Evolutionary conservation across 2,797 vertebrate genomes (phyloP), one percentile per base, ranked within the genome.

Genomic region (Otus scops): DNA sequence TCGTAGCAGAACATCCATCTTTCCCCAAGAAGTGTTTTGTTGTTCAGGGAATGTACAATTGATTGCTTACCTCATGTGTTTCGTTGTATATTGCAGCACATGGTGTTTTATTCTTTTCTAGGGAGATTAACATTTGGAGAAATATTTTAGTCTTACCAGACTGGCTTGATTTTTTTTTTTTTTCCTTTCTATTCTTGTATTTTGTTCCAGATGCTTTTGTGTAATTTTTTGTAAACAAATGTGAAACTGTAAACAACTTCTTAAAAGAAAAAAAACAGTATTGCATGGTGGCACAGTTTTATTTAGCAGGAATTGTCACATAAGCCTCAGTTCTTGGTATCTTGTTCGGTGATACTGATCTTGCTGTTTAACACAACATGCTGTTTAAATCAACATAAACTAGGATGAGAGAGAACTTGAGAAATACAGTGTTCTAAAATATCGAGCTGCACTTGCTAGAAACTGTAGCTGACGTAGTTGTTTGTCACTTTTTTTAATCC

Each of bases 401-500:
- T 51, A 64, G 64, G 65, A 54, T 84, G 39, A 71, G 92, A 41
- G 61, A 14, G 81, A 28, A 28, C 91, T 88, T 88, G 59, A 59
- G 74, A 78, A 86, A 76, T 81, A 41, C 1, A 43, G 45, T 13
- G 30, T 60, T 82, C 69, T 91, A 53, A 95, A 16, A 82, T 90
- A 88, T 53, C 88, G 76, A 64, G 56, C 64, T 70, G 59, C 27
- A 26, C 83, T 94, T 92, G 54, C 77, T 88, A 48, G 81, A 85
- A 88, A 20, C 70, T 54, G 23, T 70, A 53, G 50, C 78, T 97
- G 83, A 96, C 10, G 2, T 48, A 2, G 15, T 67, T 80, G 34
- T 80, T 86, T 75, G 57, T 89, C 47, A 54, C 80, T 88, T 85
- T 28, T 86, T 81, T 71, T 59, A 28, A 68, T 97, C 90, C 91